A percentile compares a stretch with the other conserved stretches of the same genome.
Evolutionary conservation across 2,797 vertebrate genomes (phyloP).

Genomic region (Falco cherrug): DNA sequence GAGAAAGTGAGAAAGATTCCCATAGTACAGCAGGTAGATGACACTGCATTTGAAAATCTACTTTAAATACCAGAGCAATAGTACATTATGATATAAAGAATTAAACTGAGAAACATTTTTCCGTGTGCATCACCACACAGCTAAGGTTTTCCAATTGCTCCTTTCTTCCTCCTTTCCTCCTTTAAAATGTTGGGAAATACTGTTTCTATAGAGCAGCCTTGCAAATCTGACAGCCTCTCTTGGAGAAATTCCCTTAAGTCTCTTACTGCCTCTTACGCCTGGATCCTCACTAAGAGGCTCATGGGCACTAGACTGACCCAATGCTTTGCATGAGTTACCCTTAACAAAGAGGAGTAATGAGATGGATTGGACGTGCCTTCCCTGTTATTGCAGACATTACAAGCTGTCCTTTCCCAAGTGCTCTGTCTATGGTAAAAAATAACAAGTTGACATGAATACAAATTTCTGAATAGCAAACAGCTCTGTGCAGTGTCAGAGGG

Average conservation of each 20-base stretch:
- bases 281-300: neutral
- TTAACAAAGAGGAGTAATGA: neutral
- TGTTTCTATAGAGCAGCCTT: neutral
- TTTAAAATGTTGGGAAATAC: neutral
- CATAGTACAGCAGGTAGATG: neutral
- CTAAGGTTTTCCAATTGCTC: neutral
- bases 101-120: neutral
- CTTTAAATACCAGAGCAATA: neutral
- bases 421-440: conserved; percentile 2
- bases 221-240: neutral
- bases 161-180: neutral
- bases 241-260: neutral
- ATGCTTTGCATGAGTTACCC: neutral
- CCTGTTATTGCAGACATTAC: conserved; percentile 10
- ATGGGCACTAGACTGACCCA: neutral
- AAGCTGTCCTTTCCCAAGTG: neutral
- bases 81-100: neutral
- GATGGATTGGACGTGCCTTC: neutral
- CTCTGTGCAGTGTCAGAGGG: neutral
- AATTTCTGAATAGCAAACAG: neutral
- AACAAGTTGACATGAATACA: neutral
- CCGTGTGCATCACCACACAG: neutral
- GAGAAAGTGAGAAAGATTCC: neutral
- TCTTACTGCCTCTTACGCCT: neutral
- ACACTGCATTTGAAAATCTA: neutral